Base-by-base conservation (phyloP, 2,888 invertebrate genomes). In the Dioctria rufipes region DNA sequence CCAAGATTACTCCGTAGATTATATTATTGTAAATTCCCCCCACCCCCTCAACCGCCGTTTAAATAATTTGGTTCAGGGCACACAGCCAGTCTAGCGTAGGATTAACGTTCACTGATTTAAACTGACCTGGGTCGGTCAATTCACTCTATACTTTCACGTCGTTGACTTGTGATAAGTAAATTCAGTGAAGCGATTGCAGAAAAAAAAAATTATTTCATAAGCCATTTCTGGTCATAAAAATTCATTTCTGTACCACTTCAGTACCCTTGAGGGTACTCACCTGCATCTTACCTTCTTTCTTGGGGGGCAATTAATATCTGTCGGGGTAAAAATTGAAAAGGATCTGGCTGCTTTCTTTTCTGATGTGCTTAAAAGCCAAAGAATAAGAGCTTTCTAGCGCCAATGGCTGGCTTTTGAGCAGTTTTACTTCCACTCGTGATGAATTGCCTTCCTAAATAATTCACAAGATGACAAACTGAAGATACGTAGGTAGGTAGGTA, bases 391-490 rank as follows among this genome's bases (percentile, higher is more conserved):
- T 39, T 37, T 63, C 37, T 39, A 46, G 5, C 5, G 37, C 63
- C 77, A 43, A 43, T 25, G 63, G 63, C 8, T 77, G 46, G 61
- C 63, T 46, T 77, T 63, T 63, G 42, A 63, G 63, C 63, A 37
- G 63, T 42, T 63, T 61, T 49, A 61, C 63, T 43, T 49, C 73
- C 25, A 49, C 8, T 40, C 63, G 77, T 77, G 77, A 77, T 77
- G 77, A 77, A 77, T 77, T 77, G 60, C 77, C 49, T 37, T 63
- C 49, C 63, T 77, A 43, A 77, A 77, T 77, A 77, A 77, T 77
- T 77, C 77, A 77, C 46, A 46, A 77, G 77, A 77, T 49, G 73
- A 73, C 73, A 73, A 73, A 58, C 42, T 54, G 58, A 73, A 73
- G 73, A 73, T 73, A 73, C 73, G 40, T 9, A 40, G 60, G 40